Conservation (phyloP, 1,140 invertebrate genomes). For the Dinoponera quadriceps region DNA sequence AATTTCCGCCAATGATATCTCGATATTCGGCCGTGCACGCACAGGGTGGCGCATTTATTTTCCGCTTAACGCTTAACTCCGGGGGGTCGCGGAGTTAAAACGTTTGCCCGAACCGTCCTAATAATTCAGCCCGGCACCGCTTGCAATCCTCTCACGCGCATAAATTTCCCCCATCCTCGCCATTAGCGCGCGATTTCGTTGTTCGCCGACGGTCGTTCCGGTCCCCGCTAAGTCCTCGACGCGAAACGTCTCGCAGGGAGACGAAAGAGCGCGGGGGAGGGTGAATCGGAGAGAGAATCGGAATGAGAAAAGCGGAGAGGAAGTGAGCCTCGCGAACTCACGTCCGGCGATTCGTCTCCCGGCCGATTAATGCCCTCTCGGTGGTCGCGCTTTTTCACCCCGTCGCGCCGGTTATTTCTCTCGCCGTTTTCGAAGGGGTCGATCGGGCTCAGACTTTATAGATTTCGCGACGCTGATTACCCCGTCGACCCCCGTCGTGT, state of each 20-base stretch:
- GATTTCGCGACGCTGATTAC: slow-evolving; percentile 60
- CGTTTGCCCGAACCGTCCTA: slow-evolving; percentile 14
- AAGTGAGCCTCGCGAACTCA: not conserved
- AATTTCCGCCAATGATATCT: slow-evolving; percentile 27
- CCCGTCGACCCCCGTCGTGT: not conserved
- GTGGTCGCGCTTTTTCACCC: not conserved
- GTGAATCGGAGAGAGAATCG: no score
- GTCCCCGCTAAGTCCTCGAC: slow-evolving; percentile 13
- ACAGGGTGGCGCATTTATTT: slow-evolving; percentile 24
- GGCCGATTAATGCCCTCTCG: slow-evolving; percentile 16
- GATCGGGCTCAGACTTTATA: slow-evolving; percentile 23
- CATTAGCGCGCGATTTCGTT: slow-evolving; percentile 39
- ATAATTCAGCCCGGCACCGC: slow-evolving; percentile 35
- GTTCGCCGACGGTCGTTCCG: not conserved
- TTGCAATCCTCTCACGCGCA: slow-evolving; percentile 45
- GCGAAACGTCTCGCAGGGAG: not conserved
- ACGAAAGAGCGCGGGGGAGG: not conserved
- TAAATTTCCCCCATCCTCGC: slow-evolving; percentile 48
- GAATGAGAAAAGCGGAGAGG: no score
- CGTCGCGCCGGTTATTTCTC: no score
- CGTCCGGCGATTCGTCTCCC: not conserved
- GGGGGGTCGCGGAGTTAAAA: slow-evolving; percentile 30
- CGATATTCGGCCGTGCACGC: slow-evolving; percentile 28
- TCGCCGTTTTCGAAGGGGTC: no score
- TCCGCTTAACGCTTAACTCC: slow-evolving; percentile 29